Conservation (phyloP, 1,140 invertebrate genomes). For the Harlomillsia oculata region DNA sequence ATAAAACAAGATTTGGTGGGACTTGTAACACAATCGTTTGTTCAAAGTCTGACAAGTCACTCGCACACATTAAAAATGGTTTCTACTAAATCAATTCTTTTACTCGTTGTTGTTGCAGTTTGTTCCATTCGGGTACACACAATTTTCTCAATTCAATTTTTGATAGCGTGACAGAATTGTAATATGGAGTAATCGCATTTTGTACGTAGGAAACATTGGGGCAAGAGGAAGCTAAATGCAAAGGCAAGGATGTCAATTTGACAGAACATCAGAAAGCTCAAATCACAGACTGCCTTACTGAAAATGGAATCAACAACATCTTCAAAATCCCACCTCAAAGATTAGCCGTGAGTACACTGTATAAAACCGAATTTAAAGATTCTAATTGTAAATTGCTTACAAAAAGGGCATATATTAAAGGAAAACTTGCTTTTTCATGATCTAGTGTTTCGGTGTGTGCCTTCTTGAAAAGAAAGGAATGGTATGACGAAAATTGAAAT, state of each 20-base stretch:
- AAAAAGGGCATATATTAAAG: not conserved
- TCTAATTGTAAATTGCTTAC: not conserved
- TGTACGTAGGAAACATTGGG: conserved; percentile 1
- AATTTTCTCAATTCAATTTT: too few species aligned
- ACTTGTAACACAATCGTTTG: too few species aligned
- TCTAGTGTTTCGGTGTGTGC: conserved; percentile 27
- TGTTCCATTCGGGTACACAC: too few species aligned
- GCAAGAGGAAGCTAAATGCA: conserved; percentile 26
- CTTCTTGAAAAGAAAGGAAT: conserved; percentile 29
- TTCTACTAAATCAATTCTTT: too few species aligned
- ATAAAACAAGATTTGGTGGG: too few species aligned
- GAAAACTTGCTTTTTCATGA: not conserved
- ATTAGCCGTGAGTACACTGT: conserved; percentile 12
- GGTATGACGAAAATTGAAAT: too few species aligned
- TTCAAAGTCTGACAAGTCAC: too few species aligned
- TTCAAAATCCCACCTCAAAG: conserved; percentile 31
- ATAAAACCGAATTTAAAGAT: too few species aligned
- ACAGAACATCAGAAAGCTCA: conserved; percentile 22
- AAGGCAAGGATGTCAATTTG: conserved; percentile 21
- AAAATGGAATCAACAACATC: conserved; percentile 20
- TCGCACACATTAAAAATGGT: too few species aligned
- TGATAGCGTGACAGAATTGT: too few species aligned
- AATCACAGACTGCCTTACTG: conserved; percentile 22
- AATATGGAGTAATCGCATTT: too few species aligned
- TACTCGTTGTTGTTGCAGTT: too few species aligned